These are phyloP conservation scores for Lagenorhynchus albirostris DNA, from an alignment of 2,113 vertebrate genomes.

Conservation along the genomic window DNA sequence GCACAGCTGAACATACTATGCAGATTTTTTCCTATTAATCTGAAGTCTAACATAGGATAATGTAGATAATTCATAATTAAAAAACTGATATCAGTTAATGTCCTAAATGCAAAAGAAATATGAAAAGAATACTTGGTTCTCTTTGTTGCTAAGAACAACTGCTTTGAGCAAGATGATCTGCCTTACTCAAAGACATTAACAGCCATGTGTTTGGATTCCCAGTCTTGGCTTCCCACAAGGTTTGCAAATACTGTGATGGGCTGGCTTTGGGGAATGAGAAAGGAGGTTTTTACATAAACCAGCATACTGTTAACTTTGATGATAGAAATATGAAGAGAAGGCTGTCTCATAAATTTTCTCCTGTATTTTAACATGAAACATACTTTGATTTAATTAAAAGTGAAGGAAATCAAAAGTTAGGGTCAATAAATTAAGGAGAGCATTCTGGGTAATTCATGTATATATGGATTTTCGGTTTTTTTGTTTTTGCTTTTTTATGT, in stretches of 20 bases:
- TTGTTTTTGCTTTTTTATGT: background rate
- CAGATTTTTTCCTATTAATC: background rate
- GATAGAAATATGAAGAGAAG: background rate
- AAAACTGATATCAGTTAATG: background rate
- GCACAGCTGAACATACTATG: background rate
- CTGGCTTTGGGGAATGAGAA: background rate
- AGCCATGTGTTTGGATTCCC: background rate
- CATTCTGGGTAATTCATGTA: background rate
- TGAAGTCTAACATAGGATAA: background rate
- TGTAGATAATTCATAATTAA: background rate
- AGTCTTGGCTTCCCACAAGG: background rate
- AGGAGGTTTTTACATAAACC: background rate
- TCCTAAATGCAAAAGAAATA: background rate
- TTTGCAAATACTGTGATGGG: background rate
- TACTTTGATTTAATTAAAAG: background rate
- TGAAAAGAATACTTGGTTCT: background rate
- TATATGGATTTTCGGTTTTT: background rate
- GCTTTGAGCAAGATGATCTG: background rate
- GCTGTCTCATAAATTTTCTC: background rate
- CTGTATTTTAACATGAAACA: background rate
- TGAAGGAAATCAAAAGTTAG: background rate
- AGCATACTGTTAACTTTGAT: background rate
- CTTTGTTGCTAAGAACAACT: background rate
- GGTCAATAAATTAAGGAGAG: background rate
- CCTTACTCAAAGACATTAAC: background rate